Evolutionary conservation across 2,113 vertebrate species (phyloP), one percentile per base, ranked within the genome.

Genomic region (Caretta caretta): DNA sequence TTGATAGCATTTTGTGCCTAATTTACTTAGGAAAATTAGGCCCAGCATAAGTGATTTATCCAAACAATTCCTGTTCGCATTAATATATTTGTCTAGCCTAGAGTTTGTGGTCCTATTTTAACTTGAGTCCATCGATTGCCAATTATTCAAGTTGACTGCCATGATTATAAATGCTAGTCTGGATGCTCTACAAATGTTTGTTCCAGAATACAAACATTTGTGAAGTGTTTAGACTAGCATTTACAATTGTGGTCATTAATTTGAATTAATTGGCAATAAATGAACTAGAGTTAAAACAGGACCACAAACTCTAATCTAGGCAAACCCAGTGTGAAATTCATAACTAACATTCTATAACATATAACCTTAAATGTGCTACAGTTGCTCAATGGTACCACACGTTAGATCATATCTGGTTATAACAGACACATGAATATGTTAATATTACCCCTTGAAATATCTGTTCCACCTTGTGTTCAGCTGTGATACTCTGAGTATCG

Each of bases 241-340:
- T 96, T 95, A 93, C 89, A 88, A 49, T 29, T 88, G 49, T 65
- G 84, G 82, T 96, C 11, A 57, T 92, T 95, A 94, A 80, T 90
- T 91, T 57, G 62, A 94, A 14, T 31, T 95, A 93, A 96, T 42
- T 93, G 90, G 20, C 56, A 94, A 89, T 95, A 83, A 90, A 96
- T 90, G 50, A 93, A 31, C 38, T 78, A 88, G 89, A 89, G 94
- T 72, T 72, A 95, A 83, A 31, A 16, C 35, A 86, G 80, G 56
- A 72, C 72, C 76, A 90, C 29, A 5, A 79, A 5, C 35, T 94
- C 62, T 84, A 80, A 9, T 24, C 87, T 72, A 88, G 87, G 49
- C 35, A 88, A 72, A 72, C 17, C n/a, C 19, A 38, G n/a, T 72
- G 65, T 72, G 65, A 72, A 72, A 19, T 48, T 78, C 25, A 29